phyloP scores from a whole-genome alignment of 2,113 vertebrate species.

The Nesogale talazaci region DNA sequence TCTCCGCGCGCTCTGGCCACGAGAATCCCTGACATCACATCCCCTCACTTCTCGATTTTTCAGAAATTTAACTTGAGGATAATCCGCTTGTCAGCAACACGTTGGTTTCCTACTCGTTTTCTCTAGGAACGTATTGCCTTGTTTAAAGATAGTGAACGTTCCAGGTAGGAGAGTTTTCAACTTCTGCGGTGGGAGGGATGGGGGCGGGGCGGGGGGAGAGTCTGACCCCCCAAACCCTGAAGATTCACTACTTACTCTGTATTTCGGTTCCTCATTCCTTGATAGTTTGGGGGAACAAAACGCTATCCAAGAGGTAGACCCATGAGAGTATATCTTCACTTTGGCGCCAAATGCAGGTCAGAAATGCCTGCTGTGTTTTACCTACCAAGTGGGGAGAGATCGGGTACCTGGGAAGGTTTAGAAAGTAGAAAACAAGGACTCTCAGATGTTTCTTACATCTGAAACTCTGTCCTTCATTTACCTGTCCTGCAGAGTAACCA shows the following conservation, averaged over 20 bases:
- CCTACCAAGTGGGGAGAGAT: slow-evolving; percentile 1
- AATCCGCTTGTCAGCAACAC: slow-evolving; percentile 52
- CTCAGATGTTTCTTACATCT: slow-evolving; percentile 40
- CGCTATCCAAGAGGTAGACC: not conserved
- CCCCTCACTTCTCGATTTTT: not conserved
- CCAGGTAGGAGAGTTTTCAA: slow-evolving; percentile 57
- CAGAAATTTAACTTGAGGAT: slow-evolving; percentile 55
- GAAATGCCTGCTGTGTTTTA: not conserved
- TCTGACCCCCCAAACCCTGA: not conserved
- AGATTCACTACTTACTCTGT: slow-evolving; percentile 13
- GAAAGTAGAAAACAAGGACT: slow-evolving; percentile 26
- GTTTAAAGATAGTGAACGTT: slow-evolving; percentile 5
- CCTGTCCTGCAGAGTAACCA: slow-evolving; percentile 48
- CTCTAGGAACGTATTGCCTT: not conserved
- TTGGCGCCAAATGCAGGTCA: slow-evolving; percentile 29
- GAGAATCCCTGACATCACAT: slow-evolving; percentile 37
- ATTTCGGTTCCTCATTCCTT: not conserved
- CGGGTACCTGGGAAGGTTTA: slow-evolving; percentile 19
- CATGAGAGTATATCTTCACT: slow-evolving; percentile 47
- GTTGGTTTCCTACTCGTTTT: slow-evolving; percentile 4
- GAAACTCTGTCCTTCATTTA: slow-evolving; percentile 71
- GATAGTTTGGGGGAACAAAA: slow-evolving; percentile 12
- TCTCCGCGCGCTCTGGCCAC: not conserved
- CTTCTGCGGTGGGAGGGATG: not conserved
- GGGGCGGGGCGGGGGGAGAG: not conserved